Evolutionary conservation across 64 coral and sea anemone species (phyloP), one percentile per base, ranked within the genome.

Genomic region (Montipora foliosa): DNA sequence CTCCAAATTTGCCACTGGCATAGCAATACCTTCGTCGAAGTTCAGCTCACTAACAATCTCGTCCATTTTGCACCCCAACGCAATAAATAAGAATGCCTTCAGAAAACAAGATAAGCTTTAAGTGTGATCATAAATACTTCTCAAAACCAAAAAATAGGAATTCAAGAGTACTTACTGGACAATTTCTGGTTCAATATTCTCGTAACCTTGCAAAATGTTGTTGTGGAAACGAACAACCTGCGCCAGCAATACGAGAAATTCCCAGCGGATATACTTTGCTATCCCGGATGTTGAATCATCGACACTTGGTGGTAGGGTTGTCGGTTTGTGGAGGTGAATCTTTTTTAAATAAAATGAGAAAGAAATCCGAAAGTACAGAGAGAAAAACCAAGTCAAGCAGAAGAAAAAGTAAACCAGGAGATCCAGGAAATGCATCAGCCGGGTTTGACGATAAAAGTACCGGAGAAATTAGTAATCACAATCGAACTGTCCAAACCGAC

Each of bases 11-110:
- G 98, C 98, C 25, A 99, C 98, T 76, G 98, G 98, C 95, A 99
- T 94, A 67, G 98, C 98, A 81, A 99, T 99, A 15, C 98, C 98
- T 92, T 99, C 98, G 85, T 99, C 98, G 68, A 99, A 95, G 85
- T 96, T 94, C 49, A 99, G 44, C 79, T 99, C 98, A 66, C 98
- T 96, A 8, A 95, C 80, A 62, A 99, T 89, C 6, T 89, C 90
- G 47, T 99, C 98, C 98, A 99, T 99, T 61, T 96, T 94, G 89
- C 20, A 51, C 75, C 37, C 37, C 37, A 37, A 37, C 37, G 37
- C 37, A 2, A 37, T 37, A 37, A 64, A 4, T 19, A 79, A 91
- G 14, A 76, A 79, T 46, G 51, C 21, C 13, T 51, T 51, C 15
- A 49, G 5, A 45, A n/a, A 55, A 76, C 57, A 86, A n/a, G 8